Evolutionary conservation across 2,797 vertebrate species (phyloP).

Genomic region (Sebastes jordani): DNA sequence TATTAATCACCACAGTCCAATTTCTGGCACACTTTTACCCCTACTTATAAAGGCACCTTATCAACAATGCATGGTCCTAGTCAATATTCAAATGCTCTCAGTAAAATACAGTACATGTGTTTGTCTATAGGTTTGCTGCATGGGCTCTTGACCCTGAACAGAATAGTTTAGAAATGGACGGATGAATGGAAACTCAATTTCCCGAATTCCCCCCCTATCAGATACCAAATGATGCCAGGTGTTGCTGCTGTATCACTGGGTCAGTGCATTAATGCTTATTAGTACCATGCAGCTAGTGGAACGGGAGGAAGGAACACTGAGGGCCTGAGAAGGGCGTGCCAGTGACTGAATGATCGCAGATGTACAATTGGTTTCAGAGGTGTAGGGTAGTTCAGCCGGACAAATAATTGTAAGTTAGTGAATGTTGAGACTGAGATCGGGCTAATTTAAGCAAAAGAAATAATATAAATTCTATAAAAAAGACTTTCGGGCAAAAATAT

Average conservation of each 20-base stretch:
- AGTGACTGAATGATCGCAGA: not conserved
- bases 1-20: too few species aligned
- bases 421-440: not conserved
- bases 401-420: not conserved
- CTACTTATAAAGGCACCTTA: not conserved
- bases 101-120: not conserved
- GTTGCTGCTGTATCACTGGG: conserved; percentile 6
- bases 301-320: not conserved
- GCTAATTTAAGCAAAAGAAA: not conserved
- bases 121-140: not conserved
- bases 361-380: not conserved
- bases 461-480: too few species aligned
- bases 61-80: not conserved
- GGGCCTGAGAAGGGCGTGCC: not conserved
- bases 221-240: not conserved
- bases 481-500: not conserved
- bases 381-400: not conserved
- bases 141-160: not conserved
- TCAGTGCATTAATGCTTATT: not conserved
- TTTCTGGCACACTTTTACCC: too few species aligned
- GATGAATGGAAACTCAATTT: not conserved
- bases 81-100: not conserved
- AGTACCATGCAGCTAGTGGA: not conserved
- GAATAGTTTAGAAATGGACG: not conserved
- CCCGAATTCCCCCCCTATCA: not conserved